Base-by-base conservation (phyloP, 1,140 invertebrate species). In the Lepidurus apus region DNA sequence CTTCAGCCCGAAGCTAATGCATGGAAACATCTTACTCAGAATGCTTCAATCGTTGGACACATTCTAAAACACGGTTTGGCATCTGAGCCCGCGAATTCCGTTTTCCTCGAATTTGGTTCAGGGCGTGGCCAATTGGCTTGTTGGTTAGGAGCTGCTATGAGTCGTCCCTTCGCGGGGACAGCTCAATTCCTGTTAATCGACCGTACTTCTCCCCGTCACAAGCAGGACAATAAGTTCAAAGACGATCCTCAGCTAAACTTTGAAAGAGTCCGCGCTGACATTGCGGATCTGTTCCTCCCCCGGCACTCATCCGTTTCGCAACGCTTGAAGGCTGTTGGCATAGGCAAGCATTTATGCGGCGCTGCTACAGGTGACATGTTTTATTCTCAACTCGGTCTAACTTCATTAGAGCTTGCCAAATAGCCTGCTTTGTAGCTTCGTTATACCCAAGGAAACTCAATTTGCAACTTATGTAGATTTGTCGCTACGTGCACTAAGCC, bases 281-380 rank as follows among this genome's bases (percentile, higher is more conserved):
- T 94, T 80, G 89, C 89, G 5, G 90, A 94, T 85, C 84, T 95
- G 9, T 85, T 88, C 80, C 84, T 95, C 74, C 86, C 34, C 84
- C 93, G 45, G 83, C 87, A 5, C 85, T 86, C 74, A 84, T 92
- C 43, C 81, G 21, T 65, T 65, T 65, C 53, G 84, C 47, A 80
- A 85, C 44, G 85, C 83, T 44, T 73, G 84, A 17, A 81, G 83
- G 65, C 87, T 91, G 90, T 95, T 73, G 93, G 89, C 1, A 84
- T 94, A 43, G 91, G 93, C 0, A 96, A 96, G 86, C 94, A 96
- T 86, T 86, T 96, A 21, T 96, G 94, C 84, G 94, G 94, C 1
- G 89, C 86, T 24, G 94, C 93, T 44, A 94, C 93, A 80, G 92
- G 92, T 92, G 83, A 81, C 43, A 74, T 34, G 34, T 34, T 34